These are phyloP conservation scores for Arbacia lixula DNA, from an alignment of 53 echinoderm and acorn worm species.

Conservation along the genomic window DNA sequence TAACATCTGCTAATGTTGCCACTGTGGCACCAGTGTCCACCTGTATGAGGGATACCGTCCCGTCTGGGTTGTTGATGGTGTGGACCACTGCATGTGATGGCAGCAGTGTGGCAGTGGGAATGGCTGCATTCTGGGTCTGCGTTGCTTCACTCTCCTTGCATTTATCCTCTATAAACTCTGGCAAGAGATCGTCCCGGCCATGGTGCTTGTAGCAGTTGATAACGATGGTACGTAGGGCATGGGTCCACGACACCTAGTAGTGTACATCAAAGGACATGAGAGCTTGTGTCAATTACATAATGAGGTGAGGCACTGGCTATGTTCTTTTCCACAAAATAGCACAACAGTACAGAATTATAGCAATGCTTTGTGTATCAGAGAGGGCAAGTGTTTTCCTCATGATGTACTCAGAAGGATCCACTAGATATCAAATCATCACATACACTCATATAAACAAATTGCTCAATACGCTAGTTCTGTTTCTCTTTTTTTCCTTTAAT, in stretches of 20 bases:
- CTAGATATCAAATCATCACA: constrained; percentile 72
- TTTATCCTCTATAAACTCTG: constrained; percentile 83
- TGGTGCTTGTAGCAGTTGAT: constrained; percentile 99
- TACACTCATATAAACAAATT: no score
- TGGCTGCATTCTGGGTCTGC: constrained; percentile 24
- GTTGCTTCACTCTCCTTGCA: constrained; percentile 69
- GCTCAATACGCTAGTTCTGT: no score
- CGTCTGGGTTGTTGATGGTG: constrained; percentile 96
- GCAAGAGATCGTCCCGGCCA: constrained; percentile 88
- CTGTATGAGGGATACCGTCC: constrained; percentile 95
- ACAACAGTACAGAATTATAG: no score
- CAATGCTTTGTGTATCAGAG: constrained; percentile 52
- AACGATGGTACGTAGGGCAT: constrained; percentile 95
- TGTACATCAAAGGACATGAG: no score
- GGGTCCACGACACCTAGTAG: constrained; percentile 94
- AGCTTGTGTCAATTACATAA: no score
- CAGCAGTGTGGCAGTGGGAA: constrained; percentile 70
- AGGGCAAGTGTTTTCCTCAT: constrained; percentile 48
- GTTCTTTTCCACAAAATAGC: no score
- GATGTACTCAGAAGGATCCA: constrained; percentile 81
- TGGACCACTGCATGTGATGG: constrained; percentile 96
- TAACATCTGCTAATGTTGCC: constrained; percentile 88
- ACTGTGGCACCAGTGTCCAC: constrained; percentile 94
- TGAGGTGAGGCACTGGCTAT: no score
- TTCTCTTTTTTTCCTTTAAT: no score